Conservation (phyloP, 1,140 invertebrate species). For the Magallana gigas region DNA sequence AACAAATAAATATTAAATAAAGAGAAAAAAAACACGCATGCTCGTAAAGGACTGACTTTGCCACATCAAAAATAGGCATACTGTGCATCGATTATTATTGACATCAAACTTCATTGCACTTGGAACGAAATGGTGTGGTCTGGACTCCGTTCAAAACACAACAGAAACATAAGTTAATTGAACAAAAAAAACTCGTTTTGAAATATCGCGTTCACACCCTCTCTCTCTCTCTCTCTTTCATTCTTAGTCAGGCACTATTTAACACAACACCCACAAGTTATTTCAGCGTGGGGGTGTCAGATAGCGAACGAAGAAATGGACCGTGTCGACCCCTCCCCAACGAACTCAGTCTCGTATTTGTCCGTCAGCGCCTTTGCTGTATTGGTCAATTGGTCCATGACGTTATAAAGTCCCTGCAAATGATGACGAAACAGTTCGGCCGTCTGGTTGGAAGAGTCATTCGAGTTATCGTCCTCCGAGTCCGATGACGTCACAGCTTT, state of each 20-base stretch:
- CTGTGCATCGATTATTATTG: too few species aligned
- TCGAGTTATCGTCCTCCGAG: conserved; percentile 50
- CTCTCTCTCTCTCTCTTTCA: background rate
- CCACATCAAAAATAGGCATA: too few species aligned
- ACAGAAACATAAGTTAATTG: too few species aligned
- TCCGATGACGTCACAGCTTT: conserved; percentile 37
- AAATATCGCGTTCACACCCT: background rate
- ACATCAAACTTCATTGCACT: background rate
- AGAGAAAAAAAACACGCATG: too few species aligned
- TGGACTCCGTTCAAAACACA: background rate
- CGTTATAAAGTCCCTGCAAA: conserved; percentile 65
- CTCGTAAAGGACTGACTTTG: too few species aligned
- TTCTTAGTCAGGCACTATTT: background rate
- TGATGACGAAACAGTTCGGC: conserved; percentile 69
- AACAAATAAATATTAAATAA: too few species aligned
- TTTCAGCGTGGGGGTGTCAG: background rate
- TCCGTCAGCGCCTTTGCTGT: conserved; percentile 67
- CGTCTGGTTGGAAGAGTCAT: conserved; percentile 61
- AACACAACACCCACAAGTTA: background rate
- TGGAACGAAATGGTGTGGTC: background rate
- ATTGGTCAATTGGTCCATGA: conserved; percentile 70
- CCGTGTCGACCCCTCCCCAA: conserved; percentile 48
- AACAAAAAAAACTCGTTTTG: background rate
- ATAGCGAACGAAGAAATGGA: conserved; percentile 16
- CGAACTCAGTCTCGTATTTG: conserved; percentile 65